Conservation (phyloP, 2,113 vertebrate genomes). For the Edolisoma coerulescens region DNA sequence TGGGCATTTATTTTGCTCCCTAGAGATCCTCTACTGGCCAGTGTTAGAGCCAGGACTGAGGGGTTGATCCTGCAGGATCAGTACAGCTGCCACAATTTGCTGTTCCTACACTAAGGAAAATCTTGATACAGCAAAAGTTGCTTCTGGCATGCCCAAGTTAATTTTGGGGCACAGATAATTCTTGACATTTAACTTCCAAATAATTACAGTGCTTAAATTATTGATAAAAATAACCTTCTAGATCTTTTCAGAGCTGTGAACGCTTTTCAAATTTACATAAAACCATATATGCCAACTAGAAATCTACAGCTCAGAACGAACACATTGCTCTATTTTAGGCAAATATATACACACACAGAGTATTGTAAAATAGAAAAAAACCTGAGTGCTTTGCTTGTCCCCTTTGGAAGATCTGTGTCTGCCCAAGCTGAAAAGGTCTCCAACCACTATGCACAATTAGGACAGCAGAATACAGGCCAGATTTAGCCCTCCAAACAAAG, state of each 20-base stretch:
- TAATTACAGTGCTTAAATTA: slow-evolving; percentile 23
- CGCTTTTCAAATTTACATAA: slow-evolving; percentile 11
- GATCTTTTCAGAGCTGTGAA: not conserved
- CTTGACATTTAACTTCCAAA: slow-evolving; percentile 48
- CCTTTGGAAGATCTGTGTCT: not conserved
- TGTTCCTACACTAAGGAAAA: not conserved
- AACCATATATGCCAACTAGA: not conserved
- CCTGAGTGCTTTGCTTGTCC: not conserved
- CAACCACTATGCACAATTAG: slow-evolving; percentile 14
- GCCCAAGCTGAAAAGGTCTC: slow-evolving; percentile 39
- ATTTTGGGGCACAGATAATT: slow-evolving; percentile 35
- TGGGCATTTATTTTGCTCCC: not conserved
- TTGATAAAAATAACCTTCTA: slow-evolving; percentile 21
- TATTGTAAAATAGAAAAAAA: not conserved
- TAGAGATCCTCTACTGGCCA: not conserved
- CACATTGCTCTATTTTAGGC: not conserved
- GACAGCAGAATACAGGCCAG: slow-evolving; percentile 16
- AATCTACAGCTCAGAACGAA: not conserved
- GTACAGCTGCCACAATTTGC: not conserved
- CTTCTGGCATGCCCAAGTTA: slow-evolving; percentile 40
- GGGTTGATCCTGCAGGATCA: not conserved
- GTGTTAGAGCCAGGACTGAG: not conserved
- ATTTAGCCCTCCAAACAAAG: slow-evolving; percentile 38
- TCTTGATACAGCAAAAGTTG: not conserved
- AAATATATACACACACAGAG: not conserved